Conservation (phyloP, 30 jellyfish, hydroid and myxozoan species). For the Rhopilema esculentum region DNA sequence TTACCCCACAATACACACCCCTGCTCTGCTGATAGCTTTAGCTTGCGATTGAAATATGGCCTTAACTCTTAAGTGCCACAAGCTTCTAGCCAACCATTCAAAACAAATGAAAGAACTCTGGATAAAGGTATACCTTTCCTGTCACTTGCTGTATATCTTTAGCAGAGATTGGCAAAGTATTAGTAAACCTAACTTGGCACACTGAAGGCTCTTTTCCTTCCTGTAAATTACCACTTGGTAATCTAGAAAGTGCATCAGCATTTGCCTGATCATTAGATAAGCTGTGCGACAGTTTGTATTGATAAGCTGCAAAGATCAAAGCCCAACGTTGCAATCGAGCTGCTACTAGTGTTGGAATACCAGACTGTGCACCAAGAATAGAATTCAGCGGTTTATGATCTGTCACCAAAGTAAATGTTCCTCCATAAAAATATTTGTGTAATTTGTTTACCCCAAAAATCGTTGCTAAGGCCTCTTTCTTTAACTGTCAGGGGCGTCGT, state of each 20-base stretch:
- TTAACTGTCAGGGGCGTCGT: too few species aligned
- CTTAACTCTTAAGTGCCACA: slow-evolving; percentile 52
- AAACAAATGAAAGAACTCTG: slow-evolving; percentile 47
- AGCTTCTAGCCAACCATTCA: slow-evolving; percentile 32
- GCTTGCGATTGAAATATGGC: too few species aligned
- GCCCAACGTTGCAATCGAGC: slow-evolving; percentile 63
- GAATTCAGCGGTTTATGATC: too few species aligned
- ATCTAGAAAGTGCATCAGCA: too few species aligned
- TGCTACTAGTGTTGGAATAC: slow-evolving; percentile 77
- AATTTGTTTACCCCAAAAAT: slow-evolving; percentile 77
- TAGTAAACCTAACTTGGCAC: slow-evolving; percentile 11
- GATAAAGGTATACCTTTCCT: slow-evolving; percentile 24
- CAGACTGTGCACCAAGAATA: slow-evolving; percentile 65
- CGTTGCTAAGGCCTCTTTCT: too few species aligned
- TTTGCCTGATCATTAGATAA: too few species aligned
- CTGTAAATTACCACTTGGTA: too few species aligned
- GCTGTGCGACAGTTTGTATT: too few species aligned
- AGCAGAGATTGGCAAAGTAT: slow-evolving; percentile 45
- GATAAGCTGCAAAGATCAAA: too few species aligned
- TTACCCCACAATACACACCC: slow-evolving; percentile 70
- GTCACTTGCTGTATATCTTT: slow-evolving; percentile 31
- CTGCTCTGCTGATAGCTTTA: too few species aligned
- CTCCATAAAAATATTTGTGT: slow-evolving; percentile 79
- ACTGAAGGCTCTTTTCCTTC: too few species aligned
- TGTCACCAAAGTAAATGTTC: slow-evolving; percentile 65